A percentile compares a stretch with the other conserved stretches of the same genome.
Evolutionary conservation across 1,140 invertebrate species (phyloP).

Genomic region (Lysiphlebus fabarum): DNA sequence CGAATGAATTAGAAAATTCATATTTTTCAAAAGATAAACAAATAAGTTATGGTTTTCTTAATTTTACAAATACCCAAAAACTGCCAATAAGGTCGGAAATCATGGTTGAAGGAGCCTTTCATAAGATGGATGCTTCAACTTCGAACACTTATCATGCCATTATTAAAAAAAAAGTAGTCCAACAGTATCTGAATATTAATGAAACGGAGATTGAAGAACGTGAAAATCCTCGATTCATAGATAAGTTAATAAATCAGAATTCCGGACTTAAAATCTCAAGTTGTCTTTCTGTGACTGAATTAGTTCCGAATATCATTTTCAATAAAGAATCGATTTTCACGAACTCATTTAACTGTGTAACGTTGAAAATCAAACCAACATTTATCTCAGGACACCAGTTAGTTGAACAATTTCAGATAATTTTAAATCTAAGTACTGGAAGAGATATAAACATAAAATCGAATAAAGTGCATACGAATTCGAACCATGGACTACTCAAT

Average conservation of each 20-base stretch:
- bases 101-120: conserved; percentile 50
- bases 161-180: conserved; percentile 52
- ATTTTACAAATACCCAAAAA: conserved; percentile 51
- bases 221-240: conserved; percentile 49
- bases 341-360: conserved; percentile 29
- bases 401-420: conserved; percentile 33
- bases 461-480: conserved; percentile 25
- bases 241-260: conserved; percentile 42
- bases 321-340: conserved; percentile 41
- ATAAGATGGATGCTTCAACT: conserved; percentile 45
- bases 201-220: conserved; percentile 57
- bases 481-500: conserved; percentile 34
- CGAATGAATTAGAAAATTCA: conserved; percentile 57
- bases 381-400: conserved; percentile 34
- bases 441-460: conserved; percentile 30
- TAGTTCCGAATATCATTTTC: conserved; percentile 34
- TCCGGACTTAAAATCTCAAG: conserved; percentile 38
- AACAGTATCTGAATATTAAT: conserved; percentile 59
- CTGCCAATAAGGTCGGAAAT: conserved; percentile 57
- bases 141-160: conserved; percentile 53
- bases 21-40: conserved; percentile 43
- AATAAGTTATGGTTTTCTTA: conserved; percentile 44
- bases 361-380: conserved; percentile 30
- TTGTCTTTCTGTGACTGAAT: conserved; percentile 36
- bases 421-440: conserved; percentile 27